Evolutionary conservation across 2,113 vertebrate species (phyloP).

Genomic region (Platysternon megacephalum): DNA sequence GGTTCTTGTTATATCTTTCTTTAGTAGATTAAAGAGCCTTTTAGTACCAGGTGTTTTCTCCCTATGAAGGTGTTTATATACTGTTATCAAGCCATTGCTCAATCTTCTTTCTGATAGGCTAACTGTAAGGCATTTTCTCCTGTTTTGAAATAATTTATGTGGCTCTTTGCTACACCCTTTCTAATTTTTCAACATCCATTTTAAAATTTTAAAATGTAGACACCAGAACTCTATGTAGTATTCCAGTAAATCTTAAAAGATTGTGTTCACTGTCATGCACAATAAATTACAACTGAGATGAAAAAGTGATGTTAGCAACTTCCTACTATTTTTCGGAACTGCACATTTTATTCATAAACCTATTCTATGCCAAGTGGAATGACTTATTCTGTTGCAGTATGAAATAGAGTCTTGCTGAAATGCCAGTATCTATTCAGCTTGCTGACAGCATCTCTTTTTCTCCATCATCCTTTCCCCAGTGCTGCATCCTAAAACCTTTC

Average conservation of each 20-base stretch:
- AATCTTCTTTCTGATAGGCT: neutral
- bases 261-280: neutral
- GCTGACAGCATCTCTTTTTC: neutral
- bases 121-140: neutral
- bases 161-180: neutral
- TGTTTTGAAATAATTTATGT: neutral
- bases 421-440: neutral
- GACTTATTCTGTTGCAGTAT: neutral
- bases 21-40: neutral
- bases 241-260: neutral
- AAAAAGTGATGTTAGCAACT: neutral
- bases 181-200: neutral
- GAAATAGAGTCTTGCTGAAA: neutral
- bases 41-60: neutral
- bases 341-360: neutral
- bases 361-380: neutral
- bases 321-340: neutral
- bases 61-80: slow-evolving; percentile 1
- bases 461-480: neutral
- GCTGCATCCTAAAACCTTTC: neutral
- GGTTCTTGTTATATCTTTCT: neutral
- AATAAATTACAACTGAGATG: neutral
- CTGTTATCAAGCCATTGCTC: neutral
- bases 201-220: neutral
- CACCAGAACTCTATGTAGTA: neutral